Evolutionary conservation across 1,140 invertebrate genomes (phyloP), one percentile per base, ranked within the genome.

Genomic region (Pseudachorutes palmiensis): DNA sequence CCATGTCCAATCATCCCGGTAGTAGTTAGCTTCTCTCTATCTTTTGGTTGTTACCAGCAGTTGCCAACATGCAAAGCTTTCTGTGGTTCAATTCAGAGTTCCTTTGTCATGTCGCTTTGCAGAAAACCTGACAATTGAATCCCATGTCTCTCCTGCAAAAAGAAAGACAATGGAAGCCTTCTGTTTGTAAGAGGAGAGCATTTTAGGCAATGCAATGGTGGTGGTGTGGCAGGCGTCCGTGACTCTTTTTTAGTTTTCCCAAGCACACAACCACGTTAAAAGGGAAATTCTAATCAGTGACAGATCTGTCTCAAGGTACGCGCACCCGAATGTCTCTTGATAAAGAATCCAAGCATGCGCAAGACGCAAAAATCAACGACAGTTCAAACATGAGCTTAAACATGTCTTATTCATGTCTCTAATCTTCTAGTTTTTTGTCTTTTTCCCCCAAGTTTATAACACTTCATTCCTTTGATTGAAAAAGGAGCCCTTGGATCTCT

Each of bases 21-120:
- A n/a, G n/a, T n/a, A n/a, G n/a, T n/a, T n/a, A n/a, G n/a, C n/a
- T n/a, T n/a, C n/a, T n/a, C n/a, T n/a, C n/a, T n/a, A n/a, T n/a
- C n/a, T n/a, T n/a, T n/a, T n/a, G n/a, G n/a, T 41, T 41, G 5
- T 41, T 19, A 19, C 5, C 36, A 41, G 5, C 5, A 41, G 36
- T 19, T 41, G 5, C 36, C 5, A 22, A 55, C 51, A 55, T 55
- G 51, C 12, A 55, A 55, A 55, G 24, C 51, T 24, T n/a, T n/a
- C n/a, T 19, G 12, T 55, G 51, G 51, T 14, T 22, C 51, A 14
- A 55, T 19, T 55, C 19, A 45, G 9, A 45, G 9, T 5, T 55
- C 51, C 51, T 19, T 55, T 55, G 51, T 55, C 51, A 55, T 55
- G 51, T 55, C 51, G 5, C 51, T 24, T 55, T 26, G 51, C 51